Evolutionary conservation across 2,797 vertebrate genomes (phyloP).

Genomic region (Manis crassicaudata): DNA sequence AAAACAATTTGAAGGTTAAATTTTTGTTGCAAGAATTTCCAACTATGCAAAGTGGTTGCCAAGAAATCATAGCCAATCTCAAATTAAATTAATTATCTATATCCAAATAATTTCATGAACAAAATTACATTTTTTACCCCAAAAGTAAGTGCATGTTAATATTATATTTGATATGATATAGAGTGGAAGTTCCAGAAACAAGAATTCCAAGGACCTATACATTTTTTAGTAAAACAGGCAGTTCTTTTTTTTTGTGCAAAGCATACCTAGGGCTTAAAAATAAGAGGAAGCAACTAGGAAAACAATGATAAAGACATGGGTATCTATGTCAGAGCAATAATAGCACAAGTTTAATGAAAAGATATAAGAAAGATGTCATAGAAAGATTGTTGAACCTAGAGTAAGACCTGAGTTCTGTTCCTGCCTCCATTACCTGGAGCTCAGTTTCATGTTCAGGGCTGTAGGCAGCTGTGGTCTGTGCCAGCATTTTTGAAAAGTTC

Average conservation of each 20-base stretch:
- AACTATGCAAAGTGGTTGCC: conserved; percentile 53
- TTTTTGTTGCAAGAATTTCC: conserved; percentile 64
- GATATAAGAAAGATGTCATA: not conserved
- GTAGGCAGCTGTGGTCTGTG: not conserved
- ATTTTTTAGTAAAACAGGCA: not conserved
- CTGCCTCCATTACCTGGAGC: not conserved
- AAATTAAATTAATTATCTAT: conserved; percentile 65
- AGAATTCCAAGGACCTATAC: not conserved
- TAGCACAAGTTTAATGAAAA: not conserved
- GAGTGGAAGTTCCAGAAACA: not conserved
- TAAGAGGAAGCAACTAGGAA: not conserved
- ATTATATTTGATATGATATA: not conserved
- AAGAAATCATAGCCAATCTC: conserved; percentile 70
- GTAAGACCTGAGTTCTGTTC: not conserved
- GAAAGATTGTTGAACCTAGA: not conserved
- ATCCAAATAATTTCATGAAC: conserved; percentile 67
- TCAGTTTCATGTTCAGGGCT: not conserved
- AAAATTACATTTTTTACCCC: conserved; percentile 37
- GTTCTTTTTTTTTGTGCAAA: not conserved
- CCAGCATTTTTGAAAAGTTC: not conserved
- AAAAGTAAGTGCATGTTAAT: conserved; percentile 26
- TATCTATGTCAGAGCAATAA: not conserved
- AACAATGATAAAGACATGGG: not conserved
- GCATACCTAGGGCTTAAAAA: not conserved
- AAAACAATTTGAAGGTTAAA: conserved; percentile 66